These are phyloP conservation scores for Clostera curtula DNA, from an alignment of 2,888 invertebrate species.

Conservation along the genomic window DNA sequence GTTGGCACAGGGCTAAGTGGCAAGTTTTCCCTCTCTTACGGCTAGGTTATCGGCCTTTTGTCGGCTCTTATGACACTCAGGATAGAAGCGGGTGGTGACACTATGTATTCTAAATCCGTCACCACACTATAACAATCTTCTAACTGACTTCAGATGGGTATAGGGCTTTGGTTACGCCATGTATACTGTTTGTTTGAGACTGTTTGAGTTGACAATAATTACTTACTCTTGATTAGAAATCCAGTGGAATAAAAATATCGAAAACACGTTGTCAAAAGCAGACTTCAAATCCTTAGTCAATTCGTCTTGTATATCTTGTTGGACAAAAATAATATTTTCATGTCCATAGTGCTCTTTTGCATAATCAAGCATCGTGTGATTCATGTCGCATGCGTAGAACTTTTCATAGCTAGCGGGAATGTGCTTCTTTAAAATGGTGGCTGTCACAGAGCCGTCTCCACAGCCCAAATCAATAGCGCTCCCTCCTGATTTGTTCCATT, in stretches of 20 bases:
- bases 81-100: no score
- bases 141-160: no score
- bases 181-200: no score
- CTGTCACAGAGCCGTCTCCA: not conserved
- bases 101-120: no score
- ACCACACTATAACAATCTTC: no score
- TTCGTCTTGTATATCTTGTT: conserved; percentile 43
- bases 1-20: no score
- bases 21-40: no score
- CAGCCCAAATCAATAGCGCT: not conserved
- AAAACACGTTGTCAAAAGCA: conserved; percentile 3
- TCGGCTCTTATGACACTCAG: no score
- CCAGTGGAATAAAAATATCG: conserved; percentile 1
- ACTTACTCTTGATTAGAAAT: conserved; percentile 1
- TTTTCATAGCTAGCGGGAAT: not conserved
- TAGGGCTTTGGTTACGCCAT: not conserved
- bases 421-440: not conserved
- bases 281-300: conserved; percentile 24
- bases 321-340: not conserved
- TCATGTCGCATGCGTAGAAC: conserved; percentile 1
- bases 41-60: no score
- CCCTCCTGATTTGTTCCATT: not conserved
- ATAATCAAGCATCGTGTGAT: not conserved
- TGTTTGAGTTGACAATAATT: not conserved
- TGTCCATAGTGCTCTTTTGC: not conserved